Evolutionary conservation across 2,113 vertebrate species (phyloP).

Genomic region (Myrmecophaga tridactyla): DNA sequence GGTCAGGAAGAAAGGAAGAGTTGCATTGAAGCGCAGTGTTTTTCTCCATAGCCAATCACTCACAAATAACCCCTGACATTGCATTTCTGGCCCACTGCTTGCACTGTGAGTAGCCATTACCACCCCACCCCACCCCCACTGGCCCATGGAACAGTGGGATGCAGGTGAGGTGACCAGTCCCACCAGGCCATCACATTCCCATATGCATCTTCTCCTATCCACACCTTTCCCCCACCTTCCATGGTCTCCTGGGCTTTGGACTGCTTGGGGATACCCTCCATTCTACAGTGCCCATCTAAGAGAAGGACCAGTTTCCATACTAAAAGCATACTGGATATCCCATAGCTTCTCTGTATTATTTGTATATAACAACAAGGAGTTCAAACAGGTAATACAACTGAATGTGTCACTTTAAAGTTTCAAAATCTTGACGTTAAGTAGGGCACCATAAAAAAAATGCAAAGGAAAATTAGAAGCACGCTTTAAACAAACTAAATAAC

Average conservation of each 20-base stretch:
- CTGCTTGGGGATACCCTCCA: background rate
- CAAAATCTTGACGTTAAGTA: constrained; percentile 5
- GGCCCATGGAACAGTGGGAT: background rate
- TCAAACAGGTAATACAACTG: background rate
- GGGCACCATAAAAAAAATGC: background rate
- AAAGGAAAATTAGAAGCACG: background rate
- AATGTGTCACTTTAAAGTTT: constrained; percentile 25
- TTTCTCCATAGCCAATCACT: background rate
- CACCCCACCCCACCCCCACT: too few relatives aligned
- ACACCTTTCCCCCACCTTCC: too few relatives aligned
- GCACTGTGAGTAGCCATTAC: background rate
- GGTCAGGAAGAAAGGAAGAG: background rate
- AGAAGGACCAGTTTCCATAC: background rate
- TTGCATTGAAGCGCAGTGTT: background rate
- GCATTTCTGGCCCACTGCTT: background rate
- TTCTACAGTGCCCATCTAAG: background rate
- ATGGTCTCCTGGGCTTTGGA: background rate
- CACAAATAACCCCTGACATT: background rate
- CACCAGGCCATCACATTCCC: too few relatives aligned
- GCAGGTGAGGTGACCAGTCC: rapidly evolving
- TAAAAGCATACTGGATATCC: background rate
- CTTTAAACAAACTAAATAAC: constrained; percentile 21
- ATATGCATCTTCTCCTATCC: rapidly evolving
- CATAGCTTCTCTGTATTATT: background rate
- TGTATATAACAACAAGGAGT: background rate